Evolutionary conservation across 2,797 vertebrate species (phyloP).

Genomic region (Heteromormyrus szaboi): DNA sequence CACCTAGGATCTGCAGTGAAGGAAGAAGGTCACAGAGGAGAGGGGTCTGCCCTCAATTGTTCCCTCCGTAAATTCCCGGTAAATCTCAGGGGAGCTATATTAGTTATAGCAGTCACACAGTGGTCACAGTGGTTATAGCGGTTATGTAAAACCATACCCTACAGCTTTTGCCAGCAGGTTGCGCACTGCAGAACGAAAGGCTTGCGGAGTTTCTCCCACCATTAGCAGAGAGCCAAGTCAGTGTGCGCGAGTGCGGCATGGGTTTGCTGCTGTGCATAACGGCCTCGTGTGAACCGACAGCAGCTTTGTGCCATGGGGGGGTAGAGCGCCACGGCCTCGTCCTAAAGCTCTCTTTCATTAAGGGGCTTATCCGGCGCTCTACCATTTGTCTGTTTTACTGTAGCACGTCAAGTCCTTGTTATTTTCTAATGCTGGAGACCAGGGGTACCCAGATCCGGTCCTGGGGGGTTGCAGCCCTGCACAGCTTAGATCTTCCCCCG

Average conservation of each 20-base stretch:
- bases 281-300: not conserved
- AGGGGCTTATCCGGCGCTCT: not conserved
- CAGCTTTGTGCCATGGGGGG: not conserved
- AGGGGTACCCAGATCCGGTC: not conserved
- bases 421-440: not conserved
- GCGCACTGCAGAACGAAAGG: not conserved
- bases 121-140: not conserved
- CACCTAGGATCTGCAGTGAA: not conserved
- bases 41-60: not conserved
- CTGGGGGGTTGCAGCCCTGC: not conserved
- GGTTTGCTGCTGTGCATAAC: not conserved
- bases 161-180: not conserved
- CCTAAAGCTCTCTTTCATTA: not conserved
- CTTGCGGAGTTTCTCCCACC: not conserved
- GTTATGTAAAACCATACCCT: not conserved
- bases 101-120: not conserved
- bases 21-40: not conserved
- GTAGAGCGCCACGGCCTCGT: not conserved
- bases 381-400: not conserved
- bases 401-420: slow-evolving; percentile 15
- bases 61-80: not conserved
- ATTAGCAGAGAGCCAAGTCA: not conserved
- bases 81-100: not conserved
- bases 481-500: not conserved
- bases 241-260: not conserved